phyloP scores from a whole-genome alignment of 2,113 vertebrate species.

The Microcebus tavaratra region DNA sequence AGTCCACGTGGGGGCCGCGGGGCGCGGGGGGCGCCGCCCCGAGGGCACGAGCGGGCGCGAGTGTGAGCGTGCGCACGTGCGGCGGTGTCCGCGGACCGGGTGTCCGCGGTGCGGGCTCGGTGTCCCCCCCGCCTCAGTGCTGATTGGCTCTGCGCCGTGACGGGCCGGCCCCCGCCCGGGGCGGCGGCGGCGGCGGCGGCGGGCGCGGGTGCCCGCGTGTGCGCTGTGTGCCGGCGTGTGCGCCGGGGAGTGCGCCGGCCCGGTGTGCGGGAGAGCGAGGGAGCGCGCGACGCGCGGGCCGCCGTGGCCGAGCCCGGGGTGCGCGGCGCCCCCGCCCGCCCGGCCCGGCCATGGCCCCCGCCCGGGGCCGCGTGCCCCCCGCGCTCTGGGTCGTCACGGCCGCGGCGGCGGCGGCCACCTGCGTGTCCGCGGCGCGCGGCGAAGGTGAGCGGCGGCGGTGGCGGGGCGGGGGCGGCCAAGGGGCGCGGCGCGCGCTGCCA shows the following conservation, averaged over 20 bases:
- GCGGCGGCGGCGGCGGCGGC: slow-evolving; percentile 63
- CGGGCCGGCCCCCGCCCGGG: slow-evolving; percentile 67
- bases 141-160: slow-evolving; percentile 76
- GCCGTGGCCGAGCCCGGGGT: slow-evolving; percentile 64
- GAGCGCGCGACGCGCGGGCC: slow-evolving; percentile 70
- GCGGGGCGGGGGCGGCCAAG: slow-evolving; percentile 38
- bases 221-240: slow-evolving; percentile 64
- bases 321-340: slow-evolving; percentile 68
- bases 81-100: background rate
- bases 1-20: background rate
- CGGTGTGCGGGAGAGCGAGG: slow-evolving; percentile 63
- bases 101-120: slow-evolving; percentile 40
- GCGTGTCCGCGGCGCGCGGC: slow-evolving; percentile 77
- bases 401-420: slow-evolving; percentile 78
- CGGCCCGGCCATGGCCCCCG: slow-evolving; percentile 80
- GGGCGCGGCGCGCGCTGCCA: slow-evolving; percentile 46
- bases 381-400: slow-evolving; percentile 80
- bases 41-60: background rate
- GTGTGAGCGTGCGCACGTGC: slow-evolving; percentile 66
- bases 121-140: slow-evolving; percentile 46
- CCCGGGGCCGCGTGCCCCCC: slow-evolving; percentile 69
- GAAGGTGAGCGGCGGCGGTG: slow-evolving; percentile 72
- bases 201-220: slow-evolving; percentile 77
- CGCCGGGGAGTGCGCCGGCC: slow-evolving; percentile 69
- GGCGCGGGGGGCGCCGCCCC: slow-evolving; percentile 36